Evolutionary conservation across 2,797 vertebrate species (phyloP).

Genomic region (Sebastes wilsoni): DNA sequence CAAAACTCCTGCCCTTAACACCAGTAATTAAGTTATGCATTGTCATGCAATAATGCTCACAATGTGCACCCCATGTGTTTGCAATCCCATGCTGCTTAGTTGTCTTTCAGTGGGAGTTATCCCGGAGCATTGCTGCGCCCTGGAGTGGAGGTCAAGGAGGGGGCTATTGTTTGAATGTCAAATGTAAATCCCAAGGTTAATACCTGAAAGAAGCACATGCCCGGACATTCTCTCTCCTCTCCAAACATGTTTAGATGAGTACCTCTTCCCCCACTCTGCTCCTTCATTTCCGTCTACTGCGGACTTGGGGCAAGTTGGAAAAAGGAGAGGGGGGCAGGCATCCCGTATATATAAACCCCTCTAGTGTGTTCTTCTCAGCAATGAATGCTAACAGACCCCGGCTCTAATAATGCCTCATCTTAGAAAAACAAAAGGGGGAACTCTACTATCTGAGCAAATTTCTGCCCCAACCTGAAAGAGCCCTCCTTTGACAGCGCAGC

Average conservation of each 20-base stretch:
- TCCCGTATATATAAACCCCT: constrained; percentile 46
- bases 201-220: constrained; percentile 72
- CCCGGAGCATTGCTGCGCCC: constrained; percentile 45
- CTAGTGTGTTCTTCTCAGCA: constrained; percentile 57
- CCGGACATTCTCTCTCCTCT: constrained; percentile 58
- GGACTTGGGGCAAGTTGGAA: constrained; percentile 63
- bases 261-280: constrained; percentile 45
- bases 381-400: constrained; percentile 76
- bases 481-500: constrained; percentile 77
- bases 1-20: background rate
- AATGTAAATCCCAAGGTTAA: constrained; percentile 77
- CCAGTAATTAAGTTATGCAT: constrained; percentile 40
- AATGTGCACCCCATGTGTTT: constrained; percentile 50
- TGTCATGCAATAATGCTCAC: constrained; percentile 34
- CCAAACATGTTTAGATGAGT: constrained; percentile 75
- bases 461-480: constrained; percentile 75
- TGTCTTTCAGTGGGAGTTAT: constrained; percentile 52
- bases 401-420: constrained; percentile 77
- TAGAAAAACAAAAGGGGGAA: constrained; percentile 78
- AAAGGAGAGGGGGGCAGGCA: constrained; percentile 19
- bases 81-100: constrained; percentile 48
- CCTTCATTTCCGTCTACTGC: constrained; percentile 61
- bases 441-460: constrained; percentile 79
- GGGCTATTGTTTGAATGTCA: constrained; percentile 71
- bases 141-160: constrained; percentile 67